Conservation (phyloP, 2,113 vertebrate species). For the Empidonax traillii region DNA sequence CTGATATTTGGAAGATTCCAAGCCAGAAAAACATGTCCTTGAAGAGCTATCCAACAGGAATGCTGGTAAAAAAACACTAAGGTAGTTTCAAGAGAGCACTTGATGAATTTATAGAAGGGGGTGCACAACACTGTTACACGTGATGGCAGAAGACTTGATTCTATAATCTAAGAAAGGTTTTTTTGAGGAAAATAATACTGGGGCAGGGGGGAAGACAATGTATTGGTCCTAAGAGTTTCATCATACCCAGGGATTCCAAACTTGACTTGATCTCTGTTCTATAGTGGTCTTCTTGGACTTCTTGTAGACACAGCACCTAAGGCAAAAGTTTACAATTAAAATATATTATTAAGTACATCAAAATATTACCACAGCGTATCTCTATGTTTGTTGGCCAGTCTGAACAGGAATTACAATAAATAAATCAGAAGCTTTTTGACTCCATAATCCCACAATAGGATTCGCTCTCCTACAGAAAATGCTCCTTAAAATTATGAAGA, state of each 20-base stretch:
- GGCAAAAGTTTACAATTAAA: conserved; percentile 38
- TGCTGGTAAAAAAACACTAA: background rate
- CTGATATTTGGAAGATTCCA: background rate
- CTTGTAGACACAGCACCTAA: conserved; percentile 96
- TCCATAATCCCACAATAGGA: background rate
- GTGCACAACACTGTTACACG: background rate
- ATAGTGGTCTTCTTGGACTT: conserved; percentile 96
- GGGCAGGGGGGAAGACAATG: background rate
- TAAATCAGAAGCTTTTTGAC: background rate
- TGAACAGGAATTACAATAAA: background rate
- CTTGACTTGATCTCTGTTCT: conserved; percentile 86
- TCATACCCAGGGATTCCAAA: conserved; percentile 85
- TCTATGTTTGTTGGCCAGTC: background rate
- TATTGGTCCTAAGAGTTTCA: background rate
- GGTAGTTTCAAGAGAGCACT: background rate
- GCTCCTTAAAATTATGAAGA: background rate
- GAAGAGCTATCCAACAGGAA: background rate
- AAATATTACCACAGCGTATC: background rate
- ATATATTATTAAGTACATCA: background rate
- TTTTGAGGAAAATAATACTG: background rate
- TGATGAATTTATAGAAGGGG: background rate
- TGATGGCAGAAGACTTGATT: background rate
- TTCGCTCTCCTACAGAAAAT: background rate
- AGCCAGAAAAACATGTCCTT: background rate
- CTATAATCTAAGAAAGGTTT: background rate